Base-by-base conservation (phyloP, 2,797 vertebrate genomes). In the Nothura maculosa region DNA sequence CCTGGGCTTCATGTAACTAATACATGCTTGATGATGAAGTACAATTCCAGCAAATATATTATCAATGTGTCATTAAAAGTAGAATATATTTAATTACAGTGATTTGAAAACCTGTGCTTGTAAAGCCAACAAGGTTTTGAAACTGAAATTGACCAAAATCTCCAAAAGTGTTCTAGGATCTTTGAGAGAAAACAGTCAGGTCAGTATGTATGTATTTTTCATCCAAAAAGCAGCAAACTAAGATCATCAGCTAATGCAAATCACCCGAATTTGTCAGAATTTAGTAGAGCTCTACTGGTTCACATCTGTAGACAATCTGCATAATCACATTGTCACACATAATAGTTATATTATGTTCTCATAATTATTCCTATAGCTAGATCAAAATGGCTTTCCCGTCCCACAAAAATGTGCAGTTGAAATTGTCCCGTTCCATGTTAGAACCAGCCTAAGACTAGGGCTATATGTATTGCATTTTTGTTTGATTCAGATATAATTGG, bases 231-330 rank as follows among this genome's bases (percentile, higher is more conserved):
- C 5, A 87, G 54, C 36, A 91, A 91, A 90, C 63, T 91, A 47
- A 82, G 72, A 67, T 80, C 64, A 79, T 74, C 81, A 89, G 28
- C 38, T 89, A 72, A 82, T 40, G 38, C 16, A 92, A 74, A 82
- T 77, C 75, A 89, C 36, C 11, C 86, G 57, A 91, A 85, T 42
- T 12, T 34, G 63, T 80, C 55, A 64, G 83, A 86, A 81, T 88
- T 64, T 10, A 28, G 90, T 92, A 81, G 4, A 82, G 5, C 2
- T 81, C 43, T 81, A 76, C 81, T 92, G 50, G 82, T 90, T 91
- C 81, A 92, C 90, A 92, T 90, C 90, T 96, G 93, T 30, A 86
- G 57, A 77, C 88, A 67, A 90, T 92, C 61, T 94, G 61, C 54
- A 81, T 80, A 94, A 87, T 78, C 61, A 66, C 82, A 25, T 79